Conservation (phyloP, 2,113 vertebrate genomes). For the Lagopus leucura region DNA sequence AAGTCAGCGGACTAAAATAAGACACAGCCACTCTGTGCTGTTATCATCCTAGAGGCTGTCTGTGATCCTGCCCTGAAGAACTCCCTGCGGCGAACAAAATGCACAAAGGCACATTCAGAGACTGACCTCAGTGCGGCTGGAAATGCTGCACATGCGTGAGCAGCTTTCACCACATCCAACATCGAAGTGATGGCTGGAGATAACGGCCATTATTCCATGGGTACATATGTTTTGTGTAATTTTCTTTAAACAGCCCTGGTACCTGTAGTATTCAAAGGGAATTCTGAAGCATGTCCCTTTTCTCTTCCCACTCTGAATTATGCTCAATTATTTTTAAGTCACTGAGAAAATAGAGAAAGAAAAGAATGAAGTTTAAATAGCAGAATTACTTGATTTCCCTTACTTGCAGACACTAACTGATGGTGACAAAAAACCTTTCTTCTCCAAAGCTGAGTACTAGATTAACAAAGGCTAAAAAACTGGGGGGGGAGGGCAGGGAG, state of each 20-base stretch:
- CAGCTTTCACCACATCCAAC: conserved; percentile 35
- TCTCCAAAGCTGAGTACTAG: neutral
- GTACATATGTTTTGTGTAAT: neutral
- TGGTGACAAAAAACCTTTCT: neutral
- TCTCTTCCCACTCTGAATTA: neutral
- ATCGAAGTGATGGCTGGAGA: neutral
- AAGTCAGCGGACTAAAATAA: conserved; percentile 79
- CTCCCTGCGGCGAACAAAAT: conserved; percentile 72
- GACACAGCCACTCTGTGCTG: conserved; percentile 30
- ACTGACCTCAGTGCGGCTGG: conserved; percentile 17
- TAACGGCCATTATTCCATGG: conserved; percentile 19
- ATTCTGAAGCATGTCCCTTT: neutral
- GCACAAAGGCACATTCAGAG: conserved; percentile 18
- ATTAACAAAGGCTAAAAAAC: neutral
- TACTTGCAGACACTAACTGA: neutral
- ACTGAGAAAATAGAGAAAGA: neutral
- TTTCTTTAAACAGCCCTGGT: neutral
- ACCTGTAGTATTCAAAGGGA: neutral
- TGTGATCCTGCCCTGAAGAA: conserved; percentile 72
- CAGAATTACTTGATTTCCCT: neutral
- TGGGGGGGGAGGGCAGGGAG: accelerated
- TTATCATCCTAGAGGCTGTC: conserved; percentile 43
- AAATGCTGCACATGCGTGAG: neutral
- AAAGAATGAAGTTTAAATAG: neutral
- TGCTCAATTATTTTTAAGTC: neutral